Conservation (phyloP, 2,113 vertebrate genomes). For the Neotoma lepida region DNA sequence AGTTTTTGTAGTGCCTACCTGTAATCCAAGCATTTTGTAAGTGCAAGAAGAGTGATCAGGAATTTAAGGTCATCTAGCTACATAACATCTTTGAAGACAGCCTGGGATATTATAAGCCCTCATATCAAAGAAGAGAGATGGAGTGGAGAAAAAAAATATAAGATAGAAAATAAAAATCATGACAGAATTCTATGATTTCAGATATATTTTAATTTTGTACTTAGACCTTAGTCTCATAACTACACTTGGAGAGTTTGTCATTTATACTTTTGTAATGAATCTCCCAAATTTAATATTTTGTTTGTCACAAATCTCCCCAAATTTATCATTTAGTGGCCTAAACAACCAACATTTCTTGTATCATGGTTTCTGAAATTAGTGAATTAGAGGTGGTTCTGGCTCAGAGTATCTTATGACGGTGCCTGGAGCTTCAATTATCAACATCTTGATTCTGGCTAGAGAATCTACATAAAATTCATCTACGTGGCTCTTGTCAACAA, state of each 20-base stretch:
- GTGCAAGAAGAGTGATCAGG: not conserved
- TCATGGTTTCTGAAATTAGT: conserved; percentile 30
- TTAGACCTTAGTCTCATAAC: conserved; percentile 4
- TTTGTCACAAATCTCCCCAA: not conserved
- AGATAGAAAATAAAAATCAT: not conserved
- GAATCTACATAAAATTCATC: not conserved
- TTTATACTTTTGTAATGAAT: not conserved
- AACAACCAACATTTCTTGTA: not conserved
- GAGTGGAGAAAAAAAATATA: not conserved
- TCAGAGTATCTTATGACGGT: not conserved
- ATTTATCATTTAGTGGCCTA: not conserved
- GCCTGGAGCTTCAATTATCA: not conserved
- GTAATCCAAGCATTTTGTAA: not conserved
- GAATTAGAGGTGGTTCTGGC: conserved; percentile 7
- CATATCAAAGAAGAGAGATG: not conserved
- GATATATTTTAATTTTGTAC: conserved; percentile 24
- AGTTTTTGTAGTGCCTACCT: not conserved
- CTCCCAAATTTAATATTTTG: not conserved
- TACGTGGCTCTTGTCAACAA: not conserved
- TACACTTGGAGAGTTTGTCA: not conserved
- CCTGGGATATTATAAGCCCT: not conserved
- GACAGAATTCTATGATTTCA: conserved; percentile 3
- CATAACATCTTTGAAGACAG: not conserved
- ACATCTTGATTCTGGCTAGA: not conserved
- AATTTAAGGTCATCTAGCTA: not conserved